Base-by-base conservation (phyloP, 2,888 invertebrate genomes). In the Drosophila macrospina region DNA sequence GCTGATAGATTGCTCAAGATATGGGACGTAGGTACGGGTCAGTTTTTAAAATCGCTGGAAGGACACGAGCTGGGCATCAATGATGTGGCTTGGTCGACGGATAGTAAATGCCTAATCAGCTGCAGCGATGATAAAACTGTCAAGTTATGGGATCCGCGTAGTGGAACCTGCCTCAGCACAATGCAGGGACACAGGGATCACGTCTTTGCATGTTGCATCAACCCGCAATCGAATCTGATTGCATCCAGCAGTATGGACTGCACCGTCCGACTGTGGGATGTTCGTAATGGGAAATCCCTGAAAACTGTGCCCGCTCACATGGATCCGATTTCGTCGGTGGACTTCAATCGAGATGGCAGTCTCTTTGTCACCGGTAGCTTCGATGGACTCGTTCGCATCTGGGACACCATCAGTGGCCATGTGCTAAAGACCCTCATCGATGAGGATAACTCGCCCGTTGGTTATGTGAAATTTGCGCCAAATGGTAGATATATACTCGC, bases 191-290 rank as follows among this genome's bases (percentile, higher is more conserved):
- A 99, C 93, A 97, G 97, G 90, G 98, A 98, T 92, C 98, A 98
- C 91, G 99, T 99, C 0, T 99, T 99, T 92, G 99, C 99, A 92
- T 99, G 99, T 92, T 98, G 98, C 93, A 99, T 99, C 92, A 99
- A 99, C 92, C 99, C 99, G 62, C 99, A 99, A 93, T 98, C 98
- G 55, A 99, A 99, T 93, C 94, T 99, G 76, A 98, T 99, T 90
- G 99, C 98, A 16, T 99, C 99, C 24, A 99, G 99, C 74, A 99
- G 99, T 93, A 99, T 99, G 93, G 99, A 99, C 90, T 99, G 99
- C 92, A 98, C 98, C 91, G 99, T 99, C 1, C 94, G 98, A 74
- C 98, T 99, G 91, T 99, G 99, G 99, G 99, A 99, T 72, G 98
- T 99, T 0, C 94, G 97, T 91, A 98, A 98, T 78, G 99, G 99